Base-by-base conservation (phyloP, 2,113 vertebrate genomes). In the Cavia porcellus region DNA sequence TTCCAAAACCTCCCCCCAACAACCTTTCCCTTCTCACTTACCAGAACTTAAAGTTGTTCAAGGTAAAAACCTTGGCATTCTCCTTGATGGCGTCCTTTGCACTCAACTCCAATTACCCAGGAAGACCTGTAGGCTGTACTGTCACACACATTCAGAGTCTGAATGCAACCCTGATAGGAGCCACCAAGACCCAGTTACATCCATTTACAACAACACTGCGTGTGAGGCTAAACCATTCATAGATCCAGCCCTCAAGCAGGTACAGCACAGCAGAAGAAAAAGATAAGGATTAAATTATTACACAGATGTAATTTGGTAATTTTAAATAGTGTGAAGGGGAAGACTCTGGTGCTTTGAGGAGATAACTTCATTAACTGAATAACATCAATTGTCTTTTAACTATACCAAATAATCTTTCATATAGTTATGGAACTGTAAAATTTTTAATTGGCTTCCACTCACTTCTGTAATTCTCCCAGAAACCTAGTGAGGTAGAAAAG, bases 341-440 rank as follows among this genome's bases (percentile, higher is more conserved):
- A 47, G 66, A 59, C 86, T 77, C 35, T 42, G 59, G 59, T 62
- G 66, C 91, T 95, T 74, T 25, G 66, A 92, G 74, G 75, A 62
- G 82, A 57, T 93, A 85, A 81, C 72, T 95, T 95, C 84, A 90
- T 96, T 95, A 94, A 89, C 88, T 80, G 89, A 28, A 50, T 47
- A 35, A n/a, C 75, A 77, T 89, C 62, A 59, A 52, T 75, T 81
- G 25, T 95, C 28, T 88, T 86, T 94, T 90, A 87, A 96, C 83
- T 82, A 42, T 38, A 86, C 86, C 45, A 64, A 57, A 91, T 82
- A 66, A 97, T 72, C 92, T 96, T 92, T 97, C 86, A 52, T 57
- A 75, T 15, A 80, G n/a, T 88, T 94, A 96, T 20, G 74, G 75
- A 92, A 95, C 96, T 96, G 89, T 85, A 92, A 92, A 95, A 94